Base-by-base conservation (phyloP, 2,888 invertebrate genomes). In the Drosophila dives region DNA sequence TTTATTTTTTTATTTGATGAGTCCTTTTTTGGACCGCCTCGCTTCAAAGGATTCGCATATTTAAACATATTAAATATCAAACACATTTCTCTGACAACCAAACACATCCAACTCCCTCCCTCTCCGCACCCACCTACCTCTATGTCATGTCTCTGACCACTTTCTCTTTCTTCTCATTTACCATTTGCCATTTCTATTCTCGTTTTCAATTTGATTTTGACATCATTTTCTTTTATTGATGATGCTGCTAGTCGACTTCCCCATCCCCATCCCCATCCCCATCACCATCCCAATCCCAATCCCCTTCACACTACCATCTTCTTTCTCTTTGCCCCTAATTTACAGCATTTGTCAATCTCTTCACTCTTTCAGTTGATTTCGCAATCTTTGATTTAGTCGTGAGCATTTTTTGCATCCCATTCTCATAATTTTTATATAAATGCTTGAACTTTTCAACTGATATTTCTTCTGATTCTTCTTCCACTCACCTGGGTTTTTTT, bases 11-110 rank as follows among this genome's bases (percentile, higher is more conserved):
- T 63, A 23, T 59, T 62, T 54, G 33, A 33, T 53, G 26, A 49
- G 61, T 48, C 50, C 56, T 72, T 70, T 58, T 45, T 15, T 54
- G 55, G 65, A 33, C 32, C 49, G 49, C 51, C 82, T 81, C 75
- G 90, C 90, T 88, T 82, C 88, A 83, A 89, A 75, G 85, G 89
- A 86, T 86, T 86, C 81, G 87, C 90, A 86, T 86, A 89, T 86
- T 86, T 86, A 90, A 86, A 77, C 90, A 89, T 86, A 86, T 86
- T 90, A 86, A 86, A 86, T 86, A 86, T 86, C 90, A 86, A 86
- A 86, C 89, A 90, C 90, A 89, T 75, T 86, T 77, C 67, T 51
- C 59, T 72, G 45, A 45, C 45, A 45, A 45, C 20, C 45, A 45
- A 45, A 20, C 4, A 45, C 45, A 45, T 3, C 42, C 20, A 12